phyloP scores from a whole-genome alignment of 2,113 vertebrate species.

The Acanthochromis polyacanthus region DNA sequence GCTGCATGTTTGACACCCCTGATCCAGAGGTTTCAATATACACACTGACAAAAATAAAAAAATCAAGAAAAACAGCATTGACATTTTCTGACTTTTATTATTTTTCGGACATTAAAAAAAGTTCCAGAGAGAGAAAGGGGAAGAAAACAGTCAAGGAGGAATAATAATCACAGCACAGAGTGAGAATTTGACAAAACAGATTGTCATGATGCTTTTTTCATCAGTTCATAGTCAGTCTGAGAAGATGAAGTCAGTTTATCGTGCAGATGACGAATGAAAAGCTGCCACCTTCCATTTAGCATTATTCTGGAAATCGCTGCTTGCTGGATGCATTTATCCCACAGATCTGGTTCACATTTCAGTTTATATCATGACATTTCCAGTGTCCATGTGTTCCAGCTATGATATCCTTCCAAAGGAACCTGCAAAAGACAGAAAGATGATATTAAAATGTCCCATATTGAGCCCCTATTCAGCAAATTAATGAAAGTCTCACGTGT shows the following conservation, averaged over 20 bases:
- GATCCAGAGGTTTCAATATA: not conserved
- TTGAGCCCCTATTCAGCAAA: too few species aligned
- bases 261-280: slow-evolving; percentile 29
- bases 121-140: slow-evolving; percentile 35
- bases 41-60: not conserved
- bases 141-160: slow-evolving; percentile 26
- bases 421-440: slow-evolving; percentile 51
- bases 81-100: slow-evolving; percentile 5
- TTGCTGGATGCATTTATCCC: slow-evolving; percentile 28
- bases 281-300: slow-evolving; percentile 32
- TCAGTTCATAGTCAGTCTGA: slow-evolving; percentile 59
- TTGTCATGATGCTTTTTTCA: slow-evolving; percentile 65
- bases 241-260: slow-evolving; percentile 5
- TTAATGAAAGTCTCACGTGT: too few species aligned
- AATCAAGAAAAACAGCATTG: not conserved
- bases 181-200: slow-evolving; percentile 46
- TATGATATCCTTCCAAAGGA: slow-evolving; percentile 76
- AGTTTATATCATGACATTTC: slow-evolving; percentile 30
- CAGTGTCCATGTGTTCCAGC: slow-evolving; percentile 25
- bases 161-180: slow-evolving; percentile 30
- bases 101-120: slow-evolving; percentile 51
- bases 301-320: not conserved
- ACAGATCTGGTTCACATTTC: slow-evolving; percentile 50
- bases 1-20: too few species aligned
- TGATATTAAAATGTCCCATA: not conserved